Base-by-base conservation (phyloP, 2,797 vertebrate genomes). In the Siniperca scherzeri region DNA sequence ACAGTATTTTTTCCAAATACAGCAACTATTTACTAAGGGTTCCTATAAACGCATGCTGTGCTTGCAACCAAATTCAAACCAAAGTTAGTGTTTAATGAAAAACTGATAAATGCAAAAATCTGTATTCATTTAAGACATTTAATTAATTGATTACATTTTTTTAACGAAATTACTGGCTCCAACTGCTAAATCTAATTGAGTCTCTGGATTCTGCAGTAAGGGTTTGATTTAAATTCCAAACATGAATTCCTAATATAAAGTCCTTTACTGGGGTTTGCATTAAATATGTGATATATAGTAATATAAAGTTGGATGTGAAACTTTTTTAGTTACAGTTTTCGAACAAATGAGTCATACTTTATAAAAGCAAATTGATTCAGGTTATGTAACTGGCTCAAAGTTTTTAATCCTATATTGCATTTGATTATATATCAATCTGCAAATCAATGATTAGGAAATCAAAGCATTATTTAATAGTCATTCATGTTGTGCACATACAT, bases 1-100 rank as follows among this genome's bases (percentile, higher is more conserved):
- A 38, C 46, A 4, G 30, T 21, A 14, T 77, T 78, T 62, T 66
- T 78, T 67, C 36, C 19, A 78, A 83, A 88, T 70, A 53, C 60
- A 83, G 71, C 77, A 81, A 42, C 59, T 66, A 65, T 90, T 82
- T 71, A 52, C 38, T 3, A 56, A 80, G 82, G 72, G 46, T 82
- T 72, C 53, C 22, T 44, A 14, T 69, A 60, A 84, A 84, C 62
- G 71, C 74, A 74, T 7, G 52, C 44, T 22, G 66, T 5, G 61
- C 59, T 82, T 52, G 52, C 70, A 71, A 66, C 65, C 72, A 80
- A 79, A 91, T 64, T 59, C 53, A 70, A 56, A 74, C 71, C 66
- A 50, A 88, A 77, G 71, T 83, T 73, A 59, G 61, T 82, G 65
- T 76, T 81, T 73, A 72, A 76, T 86, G 60, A 82, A 88, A 86